phyloP scores from a whole-genome alignment of 23 tunicate genomes.

The Phallusia fumigata region DNA sequence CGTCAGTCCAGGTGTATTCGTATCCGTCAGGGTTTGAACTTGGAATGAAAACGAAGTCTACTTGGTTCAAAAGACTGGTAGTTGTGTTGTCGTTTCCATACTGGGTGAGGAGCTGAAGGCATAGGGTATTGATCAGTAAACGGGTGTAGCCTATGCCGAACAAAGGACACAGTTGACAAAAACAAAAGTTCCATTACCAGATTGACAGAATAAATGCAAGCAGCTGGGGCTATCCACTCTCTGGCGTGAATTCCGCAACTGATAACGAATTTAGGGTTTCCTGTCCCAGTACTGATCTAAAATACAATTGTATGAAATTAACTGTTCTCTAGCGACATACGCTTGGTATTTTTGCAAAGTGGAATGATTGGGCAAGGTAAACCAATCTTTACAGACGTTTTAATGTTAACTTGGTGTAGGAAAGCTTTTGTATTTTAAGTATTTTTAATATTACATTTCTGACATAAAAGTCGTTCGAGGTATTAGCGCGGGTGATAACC shows the following conservation, averaged over 20 bases:
- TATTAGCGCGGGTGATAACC: too few species aligned
- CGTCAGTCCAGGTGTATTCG: slow-evolving; percentile 60
- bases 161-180: too few species aligned
- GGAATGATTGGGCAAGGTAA: too few species aligned
- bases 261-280: slow-evolving; percentile 48
- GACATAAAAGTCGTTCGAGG: too few species aligned
- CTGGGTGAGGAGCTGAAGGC: slow-evolving; percentile 46
- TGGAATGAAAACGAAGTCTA: slow-evolving; percentile 73
- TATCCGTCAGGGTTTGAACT: slow-evolving; percentile 91
- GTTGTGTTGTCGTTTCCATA: slow-evolving; percentile 31
- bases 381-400: too few species aligned
- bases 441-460: too few species aligned
- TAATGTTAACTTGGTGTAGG: too few species aligned
- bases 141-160: background rate
- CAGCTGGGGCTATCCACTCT: slow-evolving; percentile 94
- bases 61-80: slow-evolving; percentile 34
- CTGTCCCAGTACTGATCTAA: background rate
- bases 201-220: slow-evolving; percentile 66
- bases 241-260: slow-evolving; percentile 98
- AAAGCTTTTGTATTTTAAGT: too few species aligned
- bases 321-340: background rate
- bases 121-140: background rate
- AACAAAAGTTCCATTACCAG: too few species aligned
- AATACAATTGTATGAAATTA: background rate
- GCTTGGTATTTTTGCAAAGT: too few species aligned